Evolutionary conservation across 2,888 invertebrate genomes (phyloP).

Genomic region (Oscheius sp.): DNA sequence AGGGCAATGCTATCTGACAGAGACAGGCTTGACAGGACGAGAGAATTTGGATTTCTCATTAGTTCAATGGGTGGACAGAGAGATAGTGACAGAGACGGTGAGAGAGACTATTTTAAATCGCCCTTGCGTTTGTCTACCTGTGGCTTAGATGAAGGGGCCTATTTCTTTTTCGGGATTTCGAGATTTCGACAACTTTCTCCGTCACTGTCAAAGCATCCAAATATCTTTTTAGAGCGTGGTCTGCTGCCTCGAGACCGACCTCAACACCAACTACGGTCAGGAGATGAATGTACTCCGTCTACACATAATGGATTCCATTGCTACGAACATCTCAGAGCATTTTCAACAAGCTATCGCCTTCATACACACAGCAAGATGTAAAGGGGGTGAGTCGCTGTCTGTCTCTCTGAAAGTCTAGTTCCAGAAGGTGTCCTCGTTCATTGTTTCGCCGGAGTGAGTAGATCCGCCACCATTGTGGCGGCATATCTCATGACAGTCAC

Average conservation of each 20-base stretch:
- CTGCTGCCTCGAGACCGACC: constrained; percentile 38
- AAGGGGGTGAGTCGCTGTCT: constrained; percentile 39
- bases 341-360: constrained; percentile 54
- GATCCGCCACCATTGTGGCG: constrained; percentile 62
- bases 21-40: too few species aligned
- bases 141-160: too few species aligned
- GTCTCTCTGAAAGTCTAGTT: not conserved
- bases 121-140: too few species aligned
- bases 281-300: constrained; percentile 36
- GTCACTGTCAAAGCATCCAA: too few species aligned
- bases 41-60: too few species aligned
- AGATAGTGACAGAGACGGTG: too few species aligned
- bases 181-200: too few species aligned
- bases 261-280: constrained; percentile 9
- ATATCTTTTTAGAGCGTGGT: constrained; percentile 34
- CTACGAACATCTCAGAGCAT: constrained; percentile 44
- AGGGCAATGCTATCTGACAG: too few species aligned
- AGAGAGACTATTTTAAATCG: too few species aligned
- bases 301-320: constrained; percentile 35
- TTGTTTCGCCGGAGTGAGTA: constrained; percentile 67
- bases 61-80: too few species aligned
- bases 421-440: constrained; percentile 67
- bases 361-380: constrained; percentile 53
- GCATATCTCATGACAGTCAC: constrained; percentile 65
- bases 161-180: too few species aligned